Evolutionary conservation across 1,140 invertebrate species (phyloP), one percentile per base, ranked within the genome.

Genomic region (Eurosta solidaginis): DNA sequence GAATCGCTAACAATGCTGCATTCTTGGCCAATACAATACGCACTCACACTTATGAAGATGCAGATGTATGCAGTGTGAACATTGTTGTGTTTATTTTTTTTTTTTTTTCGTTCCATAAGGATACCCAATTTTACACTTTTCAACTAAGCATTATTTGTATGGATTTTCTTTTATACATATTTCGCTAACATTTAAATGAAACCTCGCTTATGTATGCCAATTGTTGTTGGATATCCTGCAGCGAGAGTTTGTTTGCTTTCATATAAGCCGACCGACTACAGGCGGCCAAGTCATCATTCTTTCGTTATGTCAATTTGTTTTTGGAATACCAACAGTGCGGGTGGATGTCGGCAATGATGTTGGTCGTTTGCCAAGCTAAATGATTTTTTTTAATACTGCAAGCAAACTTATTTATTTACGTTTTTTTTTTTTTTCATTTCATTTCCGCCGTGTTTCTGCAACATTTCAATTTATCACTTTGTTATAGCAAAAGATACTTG

Each of bases 1-100:
- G 33, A 68, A 68, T 68, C 59, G 59, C 59, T n/a, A 5, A 68
- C 59, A 73, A 77, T 77, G 76, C 40, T 77, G 76, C 54, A 44
- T 33, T 77, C n/a, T n/a, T n/a, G n/a, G n/a, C n/a, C n/a, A n/a
- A n/a, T n/a, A n/a, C n/a, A n/a, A n/a, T n/a, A n/a, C 33, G 1
- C 29, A 20, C 33, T 12, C 29, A 2, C 59, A 40, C 20, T 27
- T 54, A 20, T 29, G 27, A 47, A 47, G 73, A 50, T 45, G 63
- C 12, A 12, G 22, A n/a, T 54, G 50, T n/a, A 25, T 20, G 52
- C 25, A 27, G 25, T 59, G 52, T 59, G 54, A 29, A 12, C 54
- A 59, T n/a, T 36, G 25, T 27, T 59, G 29, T 59, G 25, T 33
- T 68, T 29, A 17, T 33, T n/a, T n/a, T n/a, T n/a, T n/a, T n/a